A percentile compares a stretch with the other conserved stretches of the same genome.
Conservation (phyloP, 2,888 invertebrate species). For the Cosmia trapezina region DNA sequence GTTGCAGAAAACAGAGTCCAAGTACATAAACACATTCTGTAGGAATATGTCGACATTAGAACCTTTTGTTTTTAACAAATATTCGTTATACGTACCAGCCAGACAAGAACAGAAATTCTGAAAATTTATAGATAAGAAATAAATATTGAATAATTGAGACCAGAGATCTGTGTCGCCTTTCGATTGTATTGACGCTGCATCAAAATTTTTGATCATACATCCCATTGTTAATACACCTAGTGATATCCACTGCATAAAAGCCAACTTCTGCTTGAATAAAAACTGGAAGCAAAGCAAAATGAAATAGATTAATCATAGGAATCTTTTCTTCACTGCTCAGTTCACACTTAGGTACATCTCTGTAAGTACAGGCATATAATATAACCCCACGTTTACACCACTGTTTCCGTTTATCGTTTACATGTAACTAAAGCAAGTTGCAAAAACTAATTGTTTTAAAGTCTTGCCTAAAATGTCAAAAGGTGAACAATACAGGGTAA, state of each 20-base stretch:
- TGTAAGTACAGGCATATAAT: too few relatives aligned
- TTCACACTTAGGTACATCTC: neutral
- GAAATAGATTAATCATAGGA: neutral
- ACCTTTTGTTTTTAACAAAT: conserved; percentile 96
- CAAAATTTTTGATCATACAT: conserved; percentile 97
- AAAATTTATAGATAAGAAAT: conserved; percentile 92
- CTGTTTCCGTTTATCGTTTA: neutral
- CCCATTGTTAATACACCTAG: conserved; percentile 96
- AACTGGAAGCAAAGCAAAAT: conserved; percentile 89
- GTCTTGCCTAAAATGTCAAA: neutral
- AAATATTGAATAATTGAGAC: conserved; percentile 89
- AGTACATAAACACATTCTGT: conserved; percentile 98
- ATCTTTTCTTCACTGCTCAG: neutral
- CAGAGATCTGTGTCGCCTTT: conserved; percentile 74
- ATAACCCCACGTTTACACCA: too few relatives aligned
- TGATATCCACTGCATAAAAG: conserved; percentile 96
- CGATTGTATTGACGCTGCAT: conserved; percentile 83
- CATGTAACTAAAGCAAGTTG: neutral
- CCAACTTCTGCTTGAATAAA: conserved; percentile 95
- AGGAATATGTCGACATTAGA: conserved; percentile 96
- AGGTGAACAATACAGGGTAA: too few relatives aligned
- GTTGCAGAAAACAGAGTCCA: conserved; percentile 98
- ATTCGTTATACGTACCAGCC: conserved; percentile 99
- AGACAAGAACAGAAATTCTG: conserved; percentile 97
- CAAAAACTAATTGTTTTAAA: neutral